A percentile compares a stretch with the other conserved stretches of the same genome.
These are phyloP conservation scores for Stichodactyla mertensii DNA, from an alignment of 64 coral and sea anemone genomes.

Conservation along the genomic window DNA sequence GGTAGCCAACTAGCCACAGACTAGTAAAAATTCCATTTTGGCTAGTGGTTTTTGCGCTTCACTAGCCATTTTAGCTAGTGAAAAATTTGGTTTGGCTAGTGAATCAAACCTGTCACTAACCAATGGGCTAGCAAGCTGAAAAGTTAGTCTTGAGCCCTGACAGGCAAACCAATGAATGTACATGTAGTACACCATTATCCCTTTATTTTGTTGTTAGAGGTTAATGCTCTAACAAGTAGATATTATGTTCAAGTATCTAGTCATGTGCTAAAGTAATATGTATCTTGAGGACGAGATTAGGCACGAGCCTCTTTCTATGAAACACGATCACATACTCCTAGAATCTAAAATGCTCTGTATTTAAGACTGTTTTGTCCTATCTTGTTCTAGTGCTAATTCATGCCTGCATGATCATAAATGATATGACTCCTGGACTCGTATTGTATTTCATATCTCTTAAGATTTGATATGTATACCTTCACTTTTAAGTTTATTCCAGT, in stretches of 20 bases:
- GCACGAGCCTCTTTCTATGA: background rate
- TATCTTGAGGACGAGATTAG: background rate
- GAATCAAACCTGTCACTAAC: too few relatives aligned
- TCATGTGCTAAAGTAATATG: background rate
- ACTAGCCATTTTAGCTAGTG: too few relatives aligned
- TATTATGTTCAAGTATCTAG: background rate
- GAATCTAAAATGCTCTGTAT: background rate
- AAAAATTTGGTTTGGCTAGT: too few relatives aligned
- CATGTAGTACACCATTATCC: background rate
- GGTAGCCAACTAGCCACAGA: too few relatives aligned
- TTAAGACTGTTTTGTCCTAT: background rate
- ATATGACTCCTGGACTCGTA: background rate
- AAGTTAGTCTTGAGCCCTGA: too few relatives aligned
- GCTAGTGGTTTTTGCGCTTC: too few relatives aligned
- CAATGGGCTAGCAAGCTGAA: too few relatives aligned
- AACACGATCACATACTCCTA: background rate
- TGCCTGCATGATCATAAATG: background rate
- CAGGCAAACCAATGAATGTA: background rate
- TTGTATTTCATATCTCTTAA: background rate
- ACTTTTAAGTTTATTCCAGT: background rate
- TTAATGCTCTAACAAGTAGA: background rate
- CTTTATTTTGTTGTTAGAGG: background rate
- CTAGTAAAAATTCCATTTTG: too few relatives aligned
- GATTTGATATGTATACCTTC: background rate
- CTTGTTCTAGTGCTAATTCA: background rate